Evolutionary conservation across 1,140 invertebrate genomes (phyloP), one percentile per base, ranked within the genome.

Genomic region (Drosophila yakuba): DNA sequence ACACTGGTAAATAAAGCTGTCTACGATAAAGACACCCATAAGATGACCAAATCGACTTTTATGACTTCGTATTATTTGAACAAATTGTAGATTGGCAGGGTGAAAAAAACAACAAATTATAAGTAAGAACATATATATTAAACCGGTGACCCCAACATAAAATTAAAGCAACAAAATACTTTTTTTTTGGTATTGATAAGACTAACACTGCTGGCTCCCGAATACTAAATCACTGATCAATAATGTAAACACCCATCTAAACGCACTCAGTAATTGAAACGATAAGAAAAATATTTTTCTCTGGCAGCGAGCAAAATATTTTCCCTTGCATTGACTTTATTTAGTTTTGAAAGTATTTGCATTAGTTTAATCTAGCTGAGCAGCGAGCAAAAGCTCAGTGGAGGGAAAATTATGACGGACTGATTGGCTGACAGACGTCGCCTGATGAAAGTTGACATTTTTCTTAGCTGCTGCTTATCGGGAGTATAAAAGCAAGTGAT

Each of bases 401-500:
- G 50, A 76, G 78, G 41, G 78, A 76, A 81, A 81, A 75, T 76
- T 81, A 81, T 81, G 78, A 58, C 47, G 43, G 41, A 43, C 48
- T 63, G 47, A 51, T 57, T 66, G 61, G 48, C 72, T 41, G 54
- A 39, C 10, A 36, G 69, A 51, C 25, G 17, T 25, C 23, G 25
- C 14, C n/a, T 25, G 58, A 14, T 28, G 17, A 47, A 39, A 43
- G 17, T 45, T 41, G 20, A 8, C 38, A 67, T 75, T 67, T 75
- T 48, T 55, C 60, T 62, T 39, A 74, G 58, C 78, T 50, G 58
- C 64, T 71, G 62, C 78, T 78, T 86, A 86, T 64, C 25, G 2
- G 36, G 38, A 39, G 41, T 66, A 81, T 86, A 60, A 85, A 86
- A 78, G 17, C 69, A 74, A 86, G 61, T 63, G 74, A 83, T 75